Conservation (phyloP, 2,888 invertebrate genomes). For the Troides helena region DNA sequence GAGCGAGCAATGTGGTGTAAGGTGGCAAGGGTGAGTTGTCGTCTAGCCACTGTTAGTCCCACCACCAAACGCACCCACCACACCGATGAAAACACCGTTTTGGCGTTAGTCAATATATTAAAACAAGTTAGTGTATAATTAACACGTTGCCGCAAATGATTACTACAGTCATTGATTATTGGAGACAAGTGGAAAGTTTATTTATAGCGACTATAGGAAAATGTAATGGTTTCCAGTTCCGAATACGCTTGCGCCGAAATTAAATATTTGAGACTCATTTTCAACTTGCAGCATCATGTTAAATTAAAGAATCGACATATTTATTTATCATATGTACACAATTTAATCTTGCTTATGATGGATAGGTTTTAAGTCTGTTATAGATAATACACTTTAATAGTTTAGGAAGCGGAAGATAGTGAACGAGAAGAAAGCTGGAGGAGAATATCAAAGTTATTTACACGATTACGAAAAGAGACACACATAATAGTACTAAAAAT, state of each 20-base stretch:
- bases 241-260: too few species aligned
- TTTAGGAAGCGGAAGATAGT: constrained; percentile 15
- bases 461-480: constrained; percentile 57
- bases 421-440: constrained; percentile 11
- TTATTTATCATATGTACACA: not conserved
- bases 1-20: constrained; percentile 85
- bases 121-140: constrained; percentile 11
- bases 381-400: not conserved
- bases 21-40: constrained; percentile 86
- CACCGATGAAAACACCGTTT: constrained; percentile 62
- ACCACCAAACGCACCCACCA: constrained; percentile 56
- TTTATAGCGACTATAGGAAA: too few species aligned
- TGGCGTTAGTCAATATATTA: constrained; percentile 43
- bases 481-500: constrained; percentile 61
- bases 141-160: not conserved
- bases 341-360: not conserved
- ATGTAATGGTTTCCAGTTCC: too few species aligned
- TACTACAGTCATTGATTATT: too few species aligned
- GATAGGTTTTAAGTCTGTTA: not conserved
- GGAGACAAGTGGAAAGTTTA: too few species aligned
- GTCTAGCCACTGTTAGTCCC: constrained; percentile 86
- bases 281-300: not conserved
- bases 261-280: too few species aligned
- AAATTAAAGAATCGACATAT: not conserved
- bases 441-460: constrained; percentile 26